These are phyloP conservation scores for Pseudococcus jackbeardsleyi DNA, from an alignment of 2,888 invertebrate species.

Conservation along the genomic window DNA sequence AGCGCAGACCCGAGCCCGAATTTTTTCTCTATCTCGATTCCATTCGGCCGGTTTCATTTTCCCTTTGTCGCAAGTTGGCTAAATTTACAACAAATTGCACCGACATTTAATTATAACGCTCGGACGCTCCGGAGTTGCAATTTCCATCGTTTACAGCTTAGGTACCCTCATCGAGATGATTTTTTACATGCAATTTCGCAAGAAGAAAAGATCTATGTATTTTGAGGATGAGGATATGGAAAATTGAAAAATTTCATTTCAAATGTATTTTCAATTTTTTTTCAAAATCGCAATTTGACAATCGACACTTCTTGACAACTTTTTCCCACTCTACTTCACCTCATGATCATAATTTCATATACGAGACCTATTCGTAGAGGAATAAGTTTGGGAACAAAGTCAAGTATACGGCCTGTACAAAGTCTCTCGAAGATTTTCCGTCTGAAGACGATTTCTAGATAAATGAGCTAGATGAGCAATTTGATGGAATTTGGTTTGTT, in stretches of 20 bases:
- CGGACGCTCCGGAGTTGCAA: not conserved
- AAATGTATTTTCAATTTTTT: not conserved
- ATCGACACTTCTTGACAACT: not conserved
- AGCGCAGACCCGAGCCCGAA: not conserved
- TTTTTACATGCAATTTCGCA: not conserved
- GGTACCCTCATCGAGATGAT: not conserved
- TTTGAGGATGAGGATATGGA: too few species aligned
- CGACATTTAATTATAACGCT: constrained; percentile 25
- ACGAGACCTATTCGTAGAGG: not conserved
- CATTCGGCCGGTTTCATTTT: not conserved
- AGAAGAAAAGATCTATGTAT: too few species aligned
- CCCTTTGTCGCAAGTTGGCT: not conserved
- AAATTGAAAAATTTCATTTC: too few species aligned
- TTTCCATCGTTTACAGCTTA: not conserved
- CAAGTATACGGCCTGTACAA: constrained; percentile 66
- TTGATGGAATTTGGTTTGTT: constrained; percentile 60
- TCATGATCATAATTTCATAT: not conserved
- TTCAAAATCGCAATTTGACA: not conserved
- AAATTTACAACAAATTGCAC: not conserved
- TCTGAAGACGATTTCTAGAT: constrained; percentile 50
- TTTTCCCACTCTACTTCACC: not conserved
- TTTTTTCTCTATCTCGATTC: not conserved
- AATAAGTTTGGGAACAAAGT: not conserved
- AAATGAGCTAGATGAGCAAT: constrained; percentile 64
- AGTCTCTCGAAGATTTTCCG: constrained; percentile 60